Base-by-base conservation (phyloP, 35 echinoderm and acorn worm genomes). In the Chiridota heheva region DNA sequence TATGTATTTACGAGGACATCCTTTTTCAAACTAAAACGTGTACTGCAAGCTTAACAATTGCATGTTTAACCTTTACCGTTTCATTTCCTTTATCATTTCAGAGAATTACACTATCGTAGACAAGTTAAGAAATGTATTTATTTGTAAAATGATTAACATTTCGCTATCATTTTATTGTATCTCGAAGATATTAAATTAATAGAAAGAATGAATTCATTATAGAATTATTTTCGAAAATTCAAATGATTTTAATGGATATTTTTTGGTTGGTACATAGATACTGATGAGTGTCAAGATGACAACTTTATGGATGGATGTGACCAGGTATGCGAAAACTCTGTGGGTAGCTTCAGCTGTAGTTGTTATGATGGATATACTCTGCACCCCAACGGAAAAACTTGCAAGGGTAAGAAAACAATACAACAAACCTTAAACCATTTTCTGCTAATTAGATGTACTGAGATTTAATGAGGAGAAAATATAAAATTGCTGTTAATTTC, bases 261-360 rank as follows among this genome's bases (percentile, higher is more conserved):
- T 82, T 63, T 59, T 12, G 36, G 41, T 67, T 48, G 13, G n/a
- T 44, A 56, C 53, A 41, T 42, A 81, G 82, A 85, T 44, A 72
- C 32, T 60, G 82, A 85, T 35, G 82, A 85, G 40, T 85, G 82
- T 58, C 22, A 25, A 7, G 82, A 73, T 5, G 32, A 49, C 13
- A 31, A 43, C 16, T 42, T 28, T 10, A 60, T 15, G 15, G 40
- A 51, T 18, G 72, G 24, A 18, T 85, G 82, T 44, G 82, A 72
- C 25, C 82, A 85, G 56, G 1, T 72, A 17, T 85, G 82, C 62
- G 69, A 44, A 13, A 85, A 85, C 20, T 73, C 82, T 16, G 39
- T 85, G 8, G 65, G 68, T 25, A 73, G 82, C 40, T 85, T 72
- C 41, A 36, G 5, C 15, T 85, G 82, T 37, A 31, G 48, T 29